Conservation (phyloP, 2,888 invertebrate species). For the Acanthosepion pharaonis region DNA sequence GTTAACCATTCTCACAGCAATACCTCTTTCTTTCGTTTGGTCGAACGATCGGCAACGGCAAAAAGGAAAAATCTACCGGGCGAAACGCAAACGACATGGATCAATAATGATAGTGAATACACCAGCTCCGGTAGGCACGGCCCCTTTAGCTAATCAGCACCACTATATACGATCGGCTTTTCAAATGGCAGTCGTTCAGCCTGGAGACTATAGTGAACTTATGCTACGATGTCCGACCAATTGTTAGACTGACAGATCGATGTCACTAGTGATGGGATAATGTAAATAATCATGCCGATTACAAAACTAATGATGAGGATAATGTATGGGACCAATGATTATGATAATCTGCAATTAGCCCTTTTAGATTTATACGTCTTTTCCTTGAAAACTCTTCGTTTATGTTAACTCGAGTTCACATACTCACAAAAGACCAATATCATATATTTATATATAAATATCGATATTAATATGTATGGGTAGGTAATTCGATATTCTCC, state of each 20-base stretch:
- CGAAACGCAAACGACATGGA: background rate
- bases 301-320: background rate
- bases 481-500: background rate
- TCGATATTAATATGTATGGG: too few relatives aligned
- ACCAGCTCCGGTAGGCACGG: background rate
- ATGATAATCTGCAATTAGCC: background rate
- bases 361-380: background rate
- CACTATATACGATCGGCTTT: background rate
- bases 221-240: background rate
- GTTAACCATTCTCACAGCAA: background rate
- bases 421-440: background rate
- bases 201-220: background rate
- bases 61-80: background rate
- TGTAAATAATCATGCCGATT: slow-evolving; percentile 10
- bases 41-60: background rate
- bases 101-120: background rate
- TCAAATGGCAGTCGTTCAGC: background rate
- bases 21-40: background rate
- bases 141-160: background rate
- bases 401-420: background rate
- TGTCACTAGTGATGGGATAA: background rate
- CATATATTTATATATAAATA: background rate
- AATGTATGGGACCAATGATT: background rate
- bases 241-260: slow-evolving; percentile 33
- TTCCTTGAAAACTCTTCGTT: background rate